These are phyloP conservation scores for Cepphus grylle DNA, from an alignment of 2,113 vertebrate genomes.

Conservation along the genomic window DNA sequence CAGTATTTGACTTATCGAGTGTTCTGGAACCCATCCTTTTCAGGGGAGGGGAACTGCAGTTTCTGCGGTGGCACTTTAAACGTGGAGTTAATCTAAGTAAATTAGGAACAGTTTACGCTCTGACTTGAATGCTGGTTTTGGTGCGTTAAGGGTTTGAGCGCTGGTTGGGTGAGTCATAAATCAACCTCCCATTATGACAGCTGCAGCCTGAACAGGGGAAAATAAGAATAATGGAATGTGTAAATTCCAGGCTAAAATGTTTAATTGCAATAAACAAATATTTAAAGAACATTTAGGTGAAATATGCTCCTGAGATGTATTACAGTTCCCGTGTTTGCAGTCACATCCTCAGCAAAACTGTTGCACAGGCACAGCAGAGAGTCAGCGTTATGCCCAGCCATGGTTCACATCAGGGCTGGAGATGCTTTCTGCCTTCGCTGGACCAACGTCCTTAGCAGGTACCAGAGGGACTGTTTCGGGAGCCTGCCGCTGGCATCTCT, in stretches of 20 bases:
- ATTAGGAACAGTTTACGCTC: slow-evolving; percentile 51
- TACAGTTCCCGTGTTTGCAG: background rate
- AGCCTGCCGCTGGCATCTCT: background rate
- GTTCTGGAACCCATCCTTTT: slow-evolving; percentile 4
- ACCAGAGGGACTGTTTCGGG: background rate
- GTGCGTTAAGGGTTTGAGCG: slow-evolving; percentile 6
- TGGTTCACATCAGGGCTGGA: background rate
- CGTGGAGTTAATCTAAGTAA: slow-evolving; percentile 43
- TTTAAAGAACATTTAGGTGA: slow-evolving; percentile 45
- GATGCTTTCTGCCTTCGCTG: background rate
- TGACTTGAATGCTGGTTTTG: slow-evolving; percentile 41
- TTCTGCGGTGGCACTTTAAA: background rate
- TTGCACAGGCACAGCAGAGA: background rate
- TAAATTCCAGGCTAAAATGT: slow-evolving; percentile 50
- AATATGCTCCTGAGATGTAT: background rate
- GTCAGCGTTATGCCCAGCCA: background rate
- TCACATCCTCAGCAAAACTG: background rate
- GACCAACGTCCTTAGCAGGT: background rate
- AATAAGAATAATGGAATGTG: slow-evolving; percentile 62
- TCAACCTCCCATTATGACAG: slow-evolving; percentile 59
- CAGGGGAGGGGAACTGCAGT: background rate
- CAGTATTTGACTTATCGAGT: background rate
- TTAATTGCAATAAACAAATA: slow-evolving; percentile 62
- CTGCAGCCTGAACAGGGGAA: slow-evolving; percentile 30
- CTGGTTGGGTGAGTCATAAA: slow-evolving; percentile 55